A percentile compares a stretch with the other conserved stretches of the same genome.
Evolutionary conservation across 30 jellyfish, hydroid and myxozoan genomes (phyloP).

Genomic region (Catostylus mosaicus): DNA sequence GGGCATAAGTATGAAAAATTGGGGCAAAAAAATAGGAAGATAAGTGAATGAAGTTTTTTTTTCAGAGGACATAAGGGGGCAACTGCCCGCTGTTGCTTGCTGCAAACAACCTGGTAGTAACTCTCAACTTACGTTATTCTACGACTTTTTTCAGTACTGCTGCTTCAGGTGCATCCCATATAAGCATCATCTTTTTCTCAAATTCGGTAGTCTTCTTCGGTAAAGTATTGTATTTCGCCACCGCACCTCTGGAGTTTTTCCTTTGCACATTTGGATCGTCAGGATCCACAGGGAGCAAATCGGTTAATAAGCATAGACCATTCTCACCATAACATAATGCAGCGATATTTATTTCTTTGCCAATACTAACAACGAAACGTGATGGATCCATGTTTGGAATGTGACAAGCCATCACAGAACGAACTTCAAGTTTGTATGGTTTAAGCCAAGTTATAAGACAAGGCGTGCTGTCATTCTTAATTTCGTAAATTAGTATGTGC

Average conservation of each 20-base stretch:
- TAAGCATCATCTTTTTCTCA: constrained; percentile 44
- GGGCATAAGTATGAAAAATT: no score
- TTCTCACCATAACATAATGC: constrained; percentile 19
- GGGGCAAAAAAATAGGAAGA: no score
- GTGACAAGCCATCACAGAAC: constrained; percentile 36
- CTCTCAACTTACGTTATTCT: no score
- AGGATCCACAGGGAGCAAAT: constrained; percentile 41
- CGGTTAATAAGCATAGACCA: constrained; percentile 53
- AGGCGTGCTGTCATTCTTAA: constrained; percentile 9
- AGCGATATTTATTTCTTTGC: constrained; percentile 66
- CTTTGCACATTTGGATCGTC: constrained; percentile 2
- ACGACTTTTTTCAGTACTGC: constrained; percentile 29
- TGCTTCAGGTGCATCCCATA: constrained; percentile 56
- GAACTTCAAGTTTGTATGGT: constrained; percentile 81
- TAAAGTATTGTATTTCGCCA: background rate
- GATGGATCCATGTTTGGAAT: constrained; percentile 31
- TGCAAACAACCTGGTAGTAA: no score
- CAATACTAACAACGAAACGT: constrained; percentile 70
- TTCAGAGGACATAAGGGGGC: no score
- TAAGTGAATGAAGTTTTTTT: no score
- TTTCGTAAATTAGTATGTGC: constrained; percentile 71
- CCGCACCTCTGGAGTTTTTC: background rate
- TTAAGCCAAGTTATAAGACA: constrained; percentile 52
- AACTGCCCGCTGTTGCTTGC: no score
- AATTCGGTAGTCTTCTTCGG: background rate